phyloP scores from a whole-genome alignment of 1,140 invertebrate genomes.

The Lerema accius region DNA sequence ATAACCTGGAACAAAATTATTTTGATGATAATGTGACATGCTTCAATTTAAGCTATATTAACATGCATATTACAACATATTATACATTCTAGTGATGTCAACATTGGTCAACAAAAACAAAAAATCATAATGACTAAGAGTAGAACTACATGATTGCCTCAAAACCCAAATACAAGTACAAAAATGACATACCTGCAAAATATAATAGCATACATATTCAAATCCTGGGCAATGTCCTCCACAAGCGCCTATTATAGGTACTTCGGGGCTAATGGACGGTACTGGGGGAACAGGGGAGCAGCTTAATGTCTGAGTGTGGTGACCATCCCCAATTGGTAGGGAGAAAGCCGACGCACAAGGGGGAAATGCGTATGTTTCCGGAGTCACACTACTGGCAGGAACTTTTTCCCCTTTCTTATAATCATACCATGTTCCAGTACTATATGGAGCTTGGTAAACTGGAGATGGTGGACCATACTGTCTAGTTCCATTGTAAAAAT shows the following conservation, averaged over 20 bases:
- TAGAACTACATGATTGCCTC: too few relatives aligned
- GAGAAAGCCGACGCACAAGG: conserved; percentile 73
- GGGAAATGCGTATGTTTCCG: conserved; percentile 63
- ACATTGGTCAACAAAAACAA: too few relatives aligned
- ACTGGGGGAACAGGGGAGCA: conserved; percentile 58
- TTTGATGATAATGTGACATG: too few relatives aligned
- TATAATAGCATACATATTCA: conserved; percentile 87
- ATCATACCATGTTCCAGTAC: conserved; percentile 58
- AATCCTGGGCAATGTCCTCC: conserved; percentile 86
- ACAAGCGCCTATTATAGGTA: conserved; percentile 83
- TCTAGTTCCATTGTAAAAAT: conserved; percentile 66
- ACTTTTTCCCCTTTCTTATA: conserved; percentile 62
- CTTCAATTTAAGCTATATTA: too few relatives aligned
- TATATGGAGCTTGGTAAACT: conserved; percentile 75
- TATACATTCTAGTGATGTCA: too few relatives aligned
- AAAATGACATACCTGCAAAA: conserved; percentile 85
- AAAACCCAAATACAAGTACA: too few relatives aligned
- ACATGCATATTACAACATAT: background rate
- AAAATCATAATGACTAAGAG: too few relatives aligned
- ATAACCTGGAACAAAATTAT: conserved; percentile 80
- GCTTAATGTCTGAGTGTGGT: conserved; percentile 47
- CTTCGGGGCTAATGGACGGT: conserved; percentile 71
- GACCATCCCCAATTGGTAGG: conserved; percentile 63
- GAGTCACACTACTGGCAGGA: conserved; percentile 39
- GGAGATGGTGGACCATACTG: conserved; percentile 71